Evolutionary conservation across 1,140 invertebrate species (phyloP).

Genomic region (Plutomurus gul): DNA sequence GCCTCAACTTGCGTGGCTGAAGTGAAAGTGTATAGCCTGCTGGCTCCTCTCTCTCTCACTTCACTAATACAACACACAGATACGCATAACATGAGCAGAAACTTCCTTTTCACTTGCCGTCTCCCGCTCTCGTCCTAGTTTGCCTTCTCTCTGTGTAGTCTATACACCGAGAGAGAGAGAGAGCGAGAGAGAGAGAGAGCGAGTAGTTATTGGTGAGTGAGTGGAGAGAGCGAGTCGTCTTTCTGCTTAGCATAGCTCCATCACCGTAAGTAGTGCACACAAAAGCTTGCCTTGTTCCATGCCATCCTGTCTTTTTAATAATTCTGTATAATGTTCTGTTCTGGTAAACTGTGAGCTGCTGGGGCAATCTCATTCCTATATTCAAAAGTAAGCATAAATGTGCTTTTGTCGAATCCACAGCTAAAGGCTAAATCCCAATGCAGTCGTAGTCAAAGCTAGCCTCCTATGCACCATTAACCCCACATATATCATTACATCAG

Average conservation of each 20-base stretch:
- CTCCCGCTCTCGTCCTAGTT: background rate
- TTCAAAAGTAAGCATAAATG: background rate
- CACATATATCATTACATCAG: constrained; percentile 28
- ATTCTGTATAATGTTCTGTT: background rate
- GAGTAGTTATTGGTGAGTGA: background rate
- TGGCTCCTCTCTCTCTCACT: background rate
- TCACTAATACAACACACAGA: no score
- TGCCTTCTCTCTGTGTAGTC: background rate
- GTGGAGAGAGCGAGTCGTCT: background rate
- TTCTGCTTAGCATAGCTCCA: no score
- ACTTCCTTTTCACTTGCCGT: background rate
- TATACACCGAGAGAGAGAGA: background rate
- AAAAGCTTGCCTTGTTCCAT: background rate
- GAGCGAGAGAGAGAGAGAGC: background rate
- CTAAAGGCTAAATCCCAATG: background rate
- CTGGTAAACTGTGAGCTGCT: background rate
- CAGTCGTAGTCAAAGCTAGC: background rate
- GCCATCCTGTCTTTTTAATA: background rate
- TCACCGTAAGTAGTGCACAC: no score
- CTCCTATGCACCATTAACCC: constrained; percentile 38
- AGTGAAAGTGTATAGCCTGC: no score
- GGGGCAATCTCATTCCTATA: no score
- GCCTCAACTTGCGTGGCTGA: background rate
- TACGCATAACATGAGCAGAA: background rate
- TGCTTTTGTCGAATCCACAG: background rate